These are phyloP conservation scores for Ceuthmochares aereus DNA, from an alignment of 2,113 vertebrate genomes.

Conservation along the genomic window DNA sequence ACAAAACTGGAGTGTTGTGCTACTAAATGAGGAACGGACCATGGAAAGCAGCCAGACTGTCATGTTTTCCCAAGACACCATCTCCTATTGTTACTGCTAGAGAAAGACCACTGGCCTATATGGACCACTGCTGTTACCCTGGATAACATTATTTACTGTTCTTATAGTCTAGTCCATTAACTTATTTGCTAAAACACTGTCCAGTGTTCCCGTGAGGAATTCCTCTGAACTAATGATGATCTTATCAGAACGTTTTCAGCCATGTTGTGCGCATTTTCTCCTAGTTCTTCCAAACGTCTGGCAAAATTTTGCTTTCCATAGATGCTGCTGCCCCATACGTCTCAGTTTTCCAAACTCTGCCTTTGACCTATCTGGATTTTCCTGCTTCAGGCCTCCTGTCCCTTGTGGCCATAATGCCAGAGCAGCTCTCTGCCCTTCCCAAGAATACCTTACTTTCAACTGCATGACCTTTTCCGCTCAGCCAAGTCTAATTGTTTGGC, in stretches of 20 bases:
- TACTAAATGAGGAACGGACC: not conserved
- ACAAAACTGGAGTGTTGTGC: not conserved
- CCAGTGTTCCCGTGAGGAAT: not conserved
- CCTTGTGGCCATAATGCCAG: not conserved
- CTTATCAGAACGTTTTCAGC: not conserved
- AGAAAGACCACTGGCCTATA: not conserved
- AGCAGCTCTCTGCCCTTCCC: not conserved
- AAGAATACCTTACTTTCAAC: not conserved
- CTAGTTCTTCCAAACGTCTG: not conserved
- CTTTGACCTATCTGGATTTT: not conserved
- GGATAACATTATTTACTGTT: not conserved
- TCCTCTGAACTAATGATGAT: not conserved
- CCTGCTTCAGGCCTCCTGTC: not conserved
- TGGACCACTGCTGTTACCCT: not conserved
- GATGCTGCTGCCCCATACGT: not conserved
- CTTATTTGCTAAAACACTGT: not conserved
- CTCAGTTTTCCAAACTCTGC: not conserved
- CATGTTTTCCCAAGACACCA: not conserved
- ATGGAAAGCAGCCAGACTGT: not conserved
- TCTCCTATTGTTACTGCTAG: not conserved
- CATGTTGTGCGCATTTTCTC: not conserved
- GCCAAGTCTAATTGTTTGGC: not conserved
- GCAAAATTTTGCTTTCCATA: not conserved
- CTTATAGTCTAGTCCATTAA: not conserved
- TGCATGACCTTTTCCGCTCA: not conserved